phyloP scores from a whole-genome alignment of 2,888 invertebrate genomes.

The Pseudococcus longispinus region DNA sequence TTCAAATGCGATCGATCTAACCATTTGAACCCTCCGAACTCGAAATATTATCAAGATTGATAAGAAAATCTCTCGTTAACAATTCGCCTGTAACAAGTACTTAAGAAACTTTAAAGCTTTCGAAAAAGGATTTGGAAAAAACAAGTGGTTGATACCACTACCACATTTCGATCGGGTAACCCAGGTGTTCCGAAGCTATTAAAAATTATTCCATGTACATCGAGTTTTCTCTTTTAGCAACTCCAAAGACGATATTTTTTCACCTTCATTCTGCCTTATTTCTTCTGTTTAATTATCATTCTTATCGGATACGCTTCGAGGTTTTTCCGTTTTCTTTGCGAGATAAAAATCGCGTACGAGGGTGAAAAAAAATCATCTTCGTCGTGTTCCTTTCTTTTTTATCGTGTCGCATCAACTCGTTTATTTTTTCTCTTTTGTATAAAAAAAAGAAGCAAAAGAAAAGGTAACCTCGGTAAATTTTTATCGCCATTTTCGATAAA shows the following conservation, averaged over 20 bases:
- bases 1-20: no score
- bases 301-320: background rate
- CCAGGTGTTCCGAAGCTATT: background rate
- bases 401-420: background rate
- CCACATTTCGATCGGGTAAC: background rate
- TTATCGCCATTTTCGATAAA: background rate
- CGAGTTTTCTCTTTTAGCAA: background rate
- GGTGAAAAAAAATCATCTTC: background rate
- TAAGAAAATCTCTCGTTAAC: no score
- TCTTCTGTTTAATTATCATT: background rate
- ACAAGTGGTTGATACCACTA: background rate
- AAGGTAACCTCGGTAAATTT: background rate
- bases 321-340: background rate
- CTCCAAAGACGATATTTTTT: background rate
- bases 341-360: background rate
- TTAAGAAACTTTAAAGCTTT: no score
- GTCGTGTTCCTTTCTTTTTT: background rate
- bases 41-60: no score
- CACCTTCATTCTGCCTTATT: background rate
- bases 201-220: constrained; percentile 24
- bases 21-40: no score
- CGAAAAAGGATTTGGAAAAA: background rate
- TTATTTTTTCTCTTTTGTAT: background rate
- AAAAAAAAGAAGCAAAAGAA: background rate
- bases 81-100: no score